These are phyloP conservation scores for Sinocyclocheilus anshuiensis DNA, from an alignment of 2,113 vertebrate genomes.

Conservation along the genomic window DNA sequence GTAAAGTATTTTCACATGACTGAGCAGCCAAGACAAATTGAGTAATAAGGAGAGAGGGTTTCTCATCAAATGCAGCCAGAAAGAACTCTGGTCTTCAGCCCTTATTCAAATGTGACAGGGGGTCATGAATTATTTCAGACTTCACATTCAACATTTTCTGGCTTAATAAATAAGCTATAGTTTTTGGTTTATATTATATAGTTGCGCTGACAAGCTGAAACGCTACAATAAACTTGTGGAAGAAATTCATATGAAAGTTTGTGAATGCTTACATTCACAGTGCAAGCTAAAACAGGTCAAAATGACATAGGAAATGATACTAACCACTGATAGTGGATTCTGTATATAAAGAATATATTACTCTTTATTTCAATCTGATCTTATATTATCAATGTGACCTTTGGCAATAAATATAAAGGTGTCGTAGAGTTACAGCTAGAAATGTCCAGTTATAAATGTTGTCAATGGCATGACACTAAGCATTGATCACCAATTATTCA, in stretches of 20 bases:
- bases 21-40: conserved; percentile 5
- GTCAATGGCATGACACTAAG: conserved; percentile 37
- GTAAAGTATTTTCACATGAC: conserved; percentile 17
- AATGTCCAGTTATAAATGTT: conserved; percentile 18
- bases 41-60: conserved; percentile 15
- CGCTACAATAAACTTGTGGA: neutral
- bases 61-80: conserved; percentile 19
- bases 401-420: neutral
- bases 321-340: neutral
- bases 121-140: neutral
- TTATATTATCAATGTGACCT: neutral
- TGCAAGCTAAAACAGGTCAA: conserved; percentile 13
- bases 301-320: neutral
- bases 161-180: neutral
- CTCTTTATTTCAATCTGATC: neutral
- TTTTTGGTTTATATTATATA: conserved; percentile 4
- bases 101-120: neutral
- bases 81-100: neutral
- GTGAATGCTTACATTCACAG: neutral
- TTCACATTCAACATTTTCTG: neutral
- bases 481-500: conserved; percentile 4
- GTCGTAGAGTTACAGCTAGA: neutral
- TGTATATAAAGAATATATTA: neutral
- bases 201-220: neutral
- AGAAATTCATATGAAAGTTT: neutral